Evolutionary conservation across 2,113 vertebrate genomes (phyloP).

Genomic region (Solea solea): DNA sequence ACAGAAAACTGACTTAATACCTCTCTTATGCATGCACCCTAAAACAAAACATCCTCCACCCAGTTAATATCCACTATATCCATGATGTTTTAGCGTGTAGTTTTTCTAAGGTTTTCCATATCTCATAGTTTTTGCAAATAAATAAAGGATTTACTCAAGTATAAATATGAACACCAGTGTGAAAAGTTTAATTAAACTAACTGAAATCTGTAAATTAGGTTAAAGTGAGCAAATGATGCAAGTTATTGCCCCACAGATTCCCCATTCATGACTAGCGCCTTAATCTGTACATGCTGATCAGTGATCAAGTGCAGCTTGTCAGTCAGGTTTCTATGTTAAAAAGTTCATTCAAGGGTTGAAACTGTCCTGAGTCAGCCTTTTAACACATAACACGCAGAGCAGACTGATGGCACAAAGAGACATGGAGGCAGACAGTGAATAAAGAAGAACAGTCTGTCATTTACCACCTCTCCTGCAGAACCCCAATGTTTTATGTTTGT

Average conservation of each 20-base stretch:
- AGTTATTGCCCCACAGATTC: not conserved
- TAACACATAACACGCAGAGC: constrained; percentile 7
- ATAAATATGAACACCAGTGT: not conserved
- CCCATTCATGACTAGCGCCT: not conserved
- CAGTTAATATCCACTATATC: constrained; percentile 18
- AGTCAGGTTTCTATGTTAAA: not conserved
- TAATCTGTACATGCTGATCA: not conserved
- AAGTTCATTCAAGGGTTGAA: constrained; percentile 23
- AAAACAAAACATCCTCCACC: constrained; percentile 10
- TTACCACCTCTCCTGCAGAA: constrained; percentile 21
- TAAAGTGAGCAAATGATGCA: not conserved
- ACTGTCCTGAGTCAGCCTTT: constrained; percentile 1
- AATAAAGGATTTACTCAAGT: not conserved
- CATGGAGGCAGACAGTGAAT: constrained; percentile 5
- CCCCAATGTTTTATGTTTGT: not conserved
- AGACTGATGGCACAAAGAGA: constrained; percentile 1
- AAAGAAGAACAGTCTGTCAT: constrained; percentile 28
- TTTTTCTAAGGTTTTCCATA: constrained; percentile 7
- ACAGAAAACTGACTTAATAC: constrained; percentile 43
- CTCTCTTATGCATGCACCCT: constrained; percentile 13
- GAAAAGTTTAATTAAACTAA: not conserved
- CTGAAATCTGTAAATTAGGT: not conserved
- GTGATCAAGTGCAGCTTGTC: not conserved
- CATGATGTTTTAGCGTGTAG: not conserved
- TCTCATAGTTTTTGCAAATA: constrained; percentile 4